Evolutionary conservation across 2,113 vertebrate species (phyloP).

Genomic region (Otocyon megalotis): DNA sequence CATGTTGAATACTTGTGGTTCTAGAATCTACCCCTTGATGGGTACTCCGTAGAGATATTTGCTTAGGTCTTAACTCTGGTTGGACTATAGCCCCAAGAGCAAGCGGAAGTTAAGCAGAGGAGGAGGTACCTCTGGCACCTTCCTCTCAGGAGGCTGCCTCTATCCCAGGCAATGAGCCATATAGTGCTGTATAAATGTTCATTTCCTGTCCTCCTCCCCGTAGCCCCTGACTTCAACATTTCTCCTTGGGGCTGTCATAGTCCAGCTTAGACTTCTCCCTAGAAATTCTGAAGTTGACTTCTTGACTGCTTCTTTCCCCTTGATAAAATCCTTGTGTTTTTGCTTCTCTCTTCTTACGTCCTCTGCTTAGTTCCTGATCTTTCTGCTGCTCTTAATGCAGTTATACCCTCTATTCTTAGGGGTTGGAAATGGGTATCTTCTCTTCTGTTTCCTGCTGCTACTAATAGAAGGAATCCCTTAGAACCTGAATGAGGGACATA

Average conservation of each 20-base stretch:
- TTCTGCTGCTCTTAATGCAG: not conserved
- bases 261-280: not conserved
- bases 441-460: not conserved
- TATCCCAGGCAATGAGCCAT: not conserved
- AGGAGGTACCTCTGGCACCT: not conserved
- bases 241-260: too few species aligned
- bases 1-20: not conserved
- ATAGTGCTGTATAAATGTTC: not conserved
- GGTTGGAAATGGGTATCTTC: not conserved
- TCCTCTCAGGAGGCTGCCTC: not conserved
- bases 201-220: not conserved
- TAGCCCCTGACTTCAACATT: not conserved
- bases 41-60: not conserved
- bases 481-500: not conserved
- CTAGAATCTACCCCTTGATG: not conserved
- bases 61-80: not conserved
- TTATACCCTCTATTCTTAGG: not conserved
- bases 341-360: not conserved
- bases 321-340: not conserved
- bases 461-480: not conserved
- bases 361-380: not conserved
- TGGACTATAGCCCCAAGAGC: not conserved
- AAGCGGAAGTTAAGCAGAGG: not conserved
- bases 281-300: slow-evolving; percentile 39
- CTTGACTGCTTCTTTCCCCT: not conserved